A percentile compares a stretch with the other conserved stretches of the same genome.
These are phyloP conservation scores for Lethocerus indicus DNA, from an alignment of 1,140 invertebrate species.

Conservation along the genomic window DNA sequence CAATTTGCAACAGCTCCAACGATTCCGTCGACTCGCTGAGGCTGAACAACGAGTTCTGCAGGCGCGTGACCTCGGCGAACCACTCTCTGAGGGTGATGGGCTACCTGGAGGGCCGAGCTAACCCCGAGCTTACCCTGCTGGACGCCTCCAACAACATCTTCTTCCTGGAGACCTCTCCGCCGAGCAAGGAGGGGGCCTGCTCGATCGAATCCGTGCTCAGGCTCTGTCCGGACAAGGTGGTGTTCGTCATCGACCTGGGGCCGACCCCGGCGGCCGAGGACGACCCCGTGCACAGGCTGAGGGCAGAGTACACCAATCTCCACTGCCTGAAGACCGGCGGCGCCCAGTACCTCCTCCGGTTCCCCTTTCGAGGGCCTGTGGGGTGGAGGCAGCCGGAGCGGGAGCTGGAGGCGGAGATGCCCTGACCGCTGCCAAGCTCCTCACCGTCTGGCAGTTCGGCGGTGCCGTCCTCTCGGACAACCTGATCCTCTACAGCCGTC, in stretches of 20 bases:
- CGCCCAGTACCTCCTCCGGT: too few species aligned
- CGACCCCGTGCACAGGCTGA: too few species aligned
- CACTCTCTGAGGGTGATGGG: background rate
- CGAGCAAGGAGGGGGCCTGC: background rate
- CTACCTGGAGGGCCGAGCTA: background rate
- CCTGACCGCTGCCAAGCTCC: background rate
- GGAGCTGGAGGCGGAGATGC: too few species aligned
- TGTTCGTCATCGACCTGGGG: background rate
- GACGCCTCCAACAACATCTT: conserved; percentile 1
- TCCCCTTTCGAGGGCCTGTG: conserved; percentile 3
- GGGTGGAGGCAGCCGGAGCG: too few species aligned
- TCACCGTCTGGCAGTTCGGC: conserved; percentile 11
- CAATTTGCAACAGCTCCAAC: too few species aligned
- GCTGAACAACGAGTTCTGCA: conserved; percentile 2
- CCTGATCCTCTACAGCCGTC: background rate
- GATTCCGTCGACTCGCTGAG: too few species aligned
- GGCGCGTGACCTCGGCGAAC: background rate
- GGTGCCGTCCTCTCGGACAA: conserved; percentile 6
- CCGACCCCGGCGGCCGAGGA: too few species aligned
- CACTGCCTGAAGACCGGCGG: too few species aligned
- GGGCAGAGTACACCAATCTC: too few species aligned
- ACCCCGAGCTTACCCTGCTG: background rate
- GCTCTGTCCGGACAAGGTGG: background rate
- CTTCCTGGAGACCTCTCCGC: background rate
- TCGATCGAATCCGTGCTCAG: conserved; percentile 5